phyloP scores from a whole-genome alignment of 2,113 vertebrate species.

The Phalacrocorax carbo region DNA sequence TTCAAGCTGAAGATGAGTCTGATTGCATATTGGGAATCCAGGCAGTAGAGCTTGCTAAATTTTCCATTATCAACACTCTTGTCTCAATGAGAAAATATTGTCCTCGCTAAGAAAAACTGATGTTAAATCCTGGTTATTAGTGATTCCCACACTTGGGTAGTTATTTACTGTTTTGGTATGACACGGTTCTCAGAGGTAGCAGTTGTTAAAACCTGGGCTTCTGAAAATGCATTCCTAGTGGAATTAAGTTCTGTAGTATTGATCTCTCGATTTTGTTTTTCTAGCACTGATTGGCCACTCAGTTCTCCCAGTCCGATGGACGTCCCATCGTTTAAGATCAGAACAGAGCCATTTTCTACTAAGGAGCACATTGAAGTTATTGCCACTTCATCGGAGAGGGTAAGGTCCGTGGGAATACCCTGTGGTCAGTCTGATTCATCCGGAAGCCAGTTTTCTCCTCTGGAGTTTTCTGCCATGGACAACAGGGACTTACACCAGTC shows the following conservation, averaged over 20 bases:
- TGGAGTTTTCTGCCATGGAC: constrained; percentile 58
- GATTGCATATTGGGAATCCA: constrained; percentile 4
- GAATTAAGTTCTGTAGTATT: neutral
- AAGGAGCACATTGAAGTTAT: constrained; percentile 74
- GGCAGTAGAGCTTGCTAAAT: neutral
- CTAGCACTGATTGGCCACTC: constrained; percentile 90
- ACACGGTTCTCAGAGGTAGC: neutral
- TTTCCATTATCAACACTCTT: neutral
- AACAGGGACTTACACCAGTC: constrained; percentile 42
- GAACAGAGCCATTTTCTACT: constrained; percentile 77
- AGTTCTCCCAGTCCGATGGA: constrained; percentile 91
- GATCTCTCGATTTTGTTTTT: neutral
- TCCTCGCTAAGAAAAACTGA: neutral
- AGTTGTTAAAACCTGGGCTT: neutral
- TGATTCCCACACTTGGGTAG: neutral
- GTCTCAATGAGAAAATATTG: neutral
- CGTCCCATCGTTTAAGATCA: constrained; percentile 88
- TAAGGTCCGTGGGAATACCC: constrained; percentile 65
- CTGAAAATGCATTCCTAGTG: neutral
- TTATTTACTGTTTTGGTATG: neutral
- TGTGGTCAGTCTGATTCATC: constrained; percentile 70
- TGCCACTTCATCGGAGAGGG: constrained; percentile 42
- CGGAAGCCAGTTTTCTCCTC: constrained; percentile 69
- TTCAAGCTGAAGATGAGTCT: constrained; percentile 23
- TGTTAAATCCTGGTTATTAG: neutral